Evolutionary conservation across 2,888 invertebrate species (phyloP).

Genomic region (Stenotaenia linearis): DNA sequence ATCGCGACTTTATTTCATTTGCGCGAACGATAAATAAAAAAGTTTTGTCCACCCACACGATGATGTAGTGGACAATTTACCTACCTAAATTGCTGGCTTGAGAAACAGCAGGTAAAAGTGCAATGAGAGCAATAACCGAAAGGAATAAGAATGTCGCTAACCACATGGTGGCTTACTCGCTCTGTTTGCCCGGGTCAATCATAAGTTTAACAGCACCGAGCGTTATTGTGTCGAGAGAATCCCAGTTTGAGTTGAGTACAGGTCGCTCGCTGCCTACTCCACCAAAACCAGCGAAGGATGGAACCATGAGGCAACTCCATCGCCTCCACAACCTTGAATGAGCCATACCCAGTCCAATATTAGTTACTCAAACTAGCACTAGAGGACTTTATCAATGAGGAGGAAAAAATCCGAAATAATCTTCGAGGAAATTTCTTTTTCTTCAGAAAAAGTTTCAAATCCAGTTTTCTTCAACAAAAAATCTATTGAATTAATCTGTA

Average conservation of each 20-base stretch:
- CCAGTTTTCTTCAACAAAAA: too few relatives aligned
- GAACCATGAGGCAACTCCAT: constrained; percentile 26
- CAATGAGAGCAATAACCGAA: neutral
- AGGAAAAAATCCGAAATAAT: neutral
- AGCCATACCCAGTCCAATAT: constrained; percentile 26
- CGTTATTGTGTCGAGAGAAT: neutral
- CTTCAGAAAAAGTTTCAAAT: too few relatives aligned
- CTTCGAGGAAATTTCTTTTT: neutral
- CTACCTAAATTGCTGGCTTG: constrained; percentile 1
- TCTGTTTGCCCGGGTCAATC: neutral
- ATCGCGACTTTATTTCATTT: too few relatives aligned
- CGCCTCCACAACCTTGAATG: constrained; percentile 11
- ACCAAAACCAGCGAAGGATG: neutral
- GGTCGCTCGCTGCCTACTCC: neutral
- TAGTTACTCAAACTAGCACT: constrained; percentile 5
- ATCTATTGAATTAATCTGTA: too few relatives aligned
- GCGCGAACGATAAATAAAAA: too few relatives aligned
- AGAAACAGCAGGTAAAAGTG: neutral
- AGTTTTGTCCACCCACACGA: too few relatives aligned
- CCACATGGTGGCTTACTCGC: neutral
- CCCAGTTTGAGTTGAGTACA: neutral
- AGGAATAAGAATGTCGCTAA: neutral
- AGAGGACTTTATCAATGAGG: neutral
- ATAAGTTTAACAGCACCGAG: neutral
- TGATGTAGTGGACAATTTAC: neutral